phyloP scores from a whole-genome alignment of 1,140 invertebrate species.

The Diabrotica undecimpunctata region DNA sequence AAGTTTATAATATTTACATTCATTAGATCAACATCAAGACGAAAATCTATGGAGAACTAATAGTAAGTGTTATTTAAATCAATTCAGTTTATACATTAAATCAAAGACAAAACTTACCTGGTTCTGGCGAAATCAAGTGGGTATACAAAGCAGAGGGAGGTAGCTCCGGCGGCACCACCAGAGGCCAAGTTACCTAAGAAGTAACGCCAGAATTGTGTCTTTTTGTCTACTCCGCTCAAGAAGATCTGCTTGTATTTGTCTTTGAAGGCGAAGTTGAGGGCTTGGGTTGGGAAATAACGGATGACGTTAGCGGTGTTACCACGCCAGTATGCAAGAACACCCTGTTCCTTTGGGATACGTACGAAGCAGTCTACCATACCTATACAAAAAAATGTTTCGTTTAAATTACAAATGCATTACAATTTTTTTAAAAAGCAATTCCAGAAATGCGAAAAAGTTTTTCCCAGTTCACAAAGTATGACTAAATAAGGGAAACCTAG shows the following conservation, averaged over 20 bases:
- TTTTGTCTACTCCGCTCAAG: conserved; percentile 80
- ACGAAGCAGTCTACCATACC: conserved; percentile 85
- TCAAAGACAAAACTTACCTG: conserved; percentile 53
- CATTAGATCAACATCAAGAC: too few species aligned
- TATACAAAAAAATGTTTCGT: conserved; percentile 43
- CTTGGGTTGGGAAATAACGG: conserved; percentile 92
- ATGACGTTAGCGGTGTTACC: conserved; percentile 93
- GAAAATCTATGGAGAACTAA: too few species aligned
- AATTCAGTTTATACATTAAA: background rate
- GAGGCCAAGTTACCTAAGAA: conserved; percentile 86
- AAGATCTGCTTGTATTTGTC: conserved; percentile 85
- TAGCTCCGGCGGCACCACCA: conserved; percentile 91
- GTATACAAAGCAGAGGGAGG: conserved; percentile 93
- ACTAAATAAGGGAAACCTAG: too few species aligned
- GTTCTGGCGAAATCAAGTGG: conserved; percentile 94
- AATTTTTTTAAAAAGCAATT: conserved; percentile 4
- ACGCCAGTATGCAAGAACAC: conserved; percentile 83
- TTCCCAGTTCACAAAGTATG: too few species aligned
- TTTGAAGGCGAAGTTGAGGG: conserved; percentile 95
- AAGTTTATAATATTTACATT: too few species aligned
- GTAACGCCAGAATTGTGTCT: conserved; percentile 83
- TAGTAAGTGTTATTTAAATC: background rate
- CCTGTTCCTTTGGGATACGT: conserved; percentile 83
- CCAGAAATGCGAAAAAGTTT: too few species aligned
- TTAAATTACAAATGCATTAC: too few species aligned